Evolutionary conservation across 2,888 invertebrate species (phyloP).

Genomic region (Schizotus pectinicornis): DNA sequence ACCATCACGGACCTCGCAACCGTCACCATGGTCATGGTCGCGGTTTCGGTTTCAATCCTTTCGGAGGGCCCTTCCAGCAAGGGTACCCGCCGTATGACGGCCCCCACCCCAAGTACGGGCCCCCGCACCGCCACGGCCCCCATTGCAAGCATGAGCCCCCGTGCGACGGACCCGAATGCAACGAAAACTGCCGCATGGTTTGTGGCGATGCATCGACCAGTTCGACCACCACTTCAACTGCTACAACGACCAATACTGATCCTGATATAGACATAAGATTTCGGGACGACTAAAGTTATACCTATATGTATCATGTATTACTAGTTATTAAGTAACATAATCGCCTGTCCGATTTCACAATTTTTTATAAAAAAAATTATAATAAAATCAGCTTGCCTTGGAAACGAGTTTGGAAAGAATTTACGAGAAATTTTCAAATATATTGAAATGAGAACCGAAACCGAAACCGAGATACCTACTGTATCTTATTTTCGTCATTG

Average conservation of each 20-base stretch:
- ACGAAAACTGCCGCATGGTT: neutral
- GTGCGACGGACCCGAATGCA: neutral
- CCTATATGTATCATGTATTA: too few relatives aligned
- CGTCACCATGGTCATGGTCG: neutral
- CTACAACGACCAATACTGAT: slow-evolving; percentile 1
- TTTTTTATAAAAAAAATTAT: too few relatives aligned
- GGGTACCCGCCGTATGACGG: too few relatives aligned
- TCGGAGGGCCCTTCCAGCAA: too few relatives aligned
- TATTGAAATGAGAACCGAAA: too few relatives aligned
- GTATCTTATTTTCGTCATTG: too few relatives aligned
- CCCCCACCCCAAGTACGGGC: neutral
- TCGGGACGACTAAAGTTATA: neutral
- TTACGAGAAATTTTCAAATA: too few relatives aligned
- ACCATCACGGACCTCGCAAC: neutral
- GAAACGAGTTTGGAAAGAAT: too few relatives aligned
- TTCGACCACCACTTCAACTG: neutral
- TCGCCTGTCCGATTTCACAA: too few relatives aligned
- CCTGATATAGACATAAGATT: slow-evolving; percentile 26
- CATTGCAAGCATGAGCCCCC: neutral
- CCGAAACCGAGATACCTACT: too few relatives aligned
- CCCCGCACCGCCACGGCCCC: neutral
- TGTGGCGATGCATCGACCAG: neutral
- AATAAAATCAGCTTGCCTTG: too few relatives aligned
- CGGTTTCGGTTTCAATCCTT: neutral
- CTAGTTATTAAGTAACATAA: too few relatives aligned